These are phyloP conservation scores for Liodrosophila aerea DNA, from an alignment of 2,888 invertebrate species.

Conservation along the genomic window DNA sequence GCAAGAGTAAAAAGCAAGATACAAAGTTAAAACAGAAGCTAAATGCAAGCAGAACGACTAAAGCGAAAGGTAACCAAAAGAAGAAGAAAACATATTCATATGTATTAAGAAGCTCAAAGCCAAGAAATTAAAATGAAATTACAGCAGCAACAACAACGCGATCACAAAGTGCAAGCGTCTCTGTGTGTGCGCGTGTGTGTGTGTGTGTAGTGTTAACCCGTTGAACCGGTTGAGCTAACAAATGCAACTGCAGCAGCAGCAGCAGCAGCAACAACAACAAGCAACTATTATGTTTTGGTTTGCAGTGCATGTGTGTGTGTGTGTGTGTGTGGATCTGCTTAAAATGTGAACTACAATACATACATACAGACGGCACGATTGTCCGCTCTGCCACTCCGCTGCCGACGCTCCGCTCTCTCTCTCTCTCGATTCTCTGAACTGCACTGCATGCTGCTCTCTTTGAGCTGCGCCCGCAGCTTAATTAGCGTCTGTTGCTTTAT, in stretches of 20 bases:
- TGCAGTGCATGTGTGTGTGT: constrained; percentile 13
- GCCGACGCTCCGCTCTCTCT: no score
- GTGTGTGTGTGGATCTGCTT: constrained; percentile 4
- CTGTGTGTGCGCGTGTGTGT: constrained; percentile 15
- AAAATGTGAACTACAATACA: constrained; percentile 19
- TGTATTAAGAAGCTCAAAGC: constrained; percentile 1
- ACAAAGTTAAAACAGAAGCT: constrained; percentile 41
- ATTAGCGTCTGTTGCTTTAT: constrained; percentile 12
- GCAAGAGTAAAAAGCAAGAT: neutral
- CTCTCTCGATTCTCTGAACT: no score
- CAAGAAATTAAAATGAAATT: constrained; percentile 21
- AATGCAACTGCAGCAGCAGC: constrained; percentile 39
- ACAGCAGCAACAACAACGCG: constrained; percentile 26
- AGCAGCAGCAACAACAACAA: constrained; percentile 25
- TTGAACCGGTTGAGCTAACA: constrained; percentile 60
- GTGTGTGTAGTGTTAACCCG: constrained; percentile 49
- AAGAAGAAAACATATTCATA: no score
- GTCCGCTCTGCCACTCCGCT: no score
- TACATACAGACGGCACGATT: no score
- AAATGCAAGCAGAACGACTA: constrained; percentile 14
- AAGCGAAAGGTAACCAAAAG: constrained; percentile 50
- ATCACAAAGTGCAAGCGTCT: constrained; percentile 38
- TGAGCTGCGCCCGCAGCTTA: constrained; percentile 31
- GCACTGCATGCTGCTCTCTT: no score
- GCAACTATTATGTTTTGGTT: constrained; percentile 32